These are phyloP conservation scores for Bujurquina vittata DNA, from an alignment of 2,113 vertebrate species.

Conservation along the genomic window DNA sequence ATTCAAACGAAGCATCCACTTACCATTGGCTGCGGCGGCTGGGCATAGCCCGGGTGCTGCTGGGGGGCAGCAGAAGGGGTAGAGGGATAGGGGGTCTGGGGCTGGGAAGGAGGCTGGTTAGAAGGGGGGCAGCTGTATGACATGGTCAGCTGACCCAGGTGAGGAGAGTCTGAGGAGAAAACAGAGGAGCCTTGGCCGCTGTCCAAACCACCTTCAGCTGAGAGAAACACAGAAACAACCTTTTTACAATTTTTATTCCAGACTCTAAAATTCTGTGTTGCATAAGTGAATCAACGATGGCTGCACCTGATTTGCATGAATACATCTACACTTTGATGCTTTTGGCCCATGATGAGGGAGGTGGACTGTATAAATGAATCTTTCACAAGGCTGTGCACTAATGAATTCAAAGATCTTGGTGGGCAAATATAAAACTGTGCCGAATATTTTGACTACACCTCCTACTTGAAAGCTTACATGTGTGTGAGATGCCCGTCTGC, in stretches of 20 bases:
- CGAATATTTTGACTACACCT: not conserved
- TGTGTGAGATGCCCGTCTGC: constrained; percentile 83
- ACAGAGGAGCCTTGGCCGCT: constrained; percentile 93
- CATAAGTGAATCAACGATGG: not conserved
- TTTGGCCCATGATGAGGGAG: not conserved
- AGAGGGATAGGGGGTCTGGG: constrained; percentile 78
- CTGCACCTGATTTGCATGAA: not conserved
- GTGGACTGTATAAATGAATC: too few relatives aligned
- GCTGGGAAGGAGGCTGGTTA: constrained; percentile 77
- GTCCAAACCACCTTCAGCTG: constrained; percentile 90
- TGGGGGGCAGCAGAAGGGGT: constrained; percentile 75
- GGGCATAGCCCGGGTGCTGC: constrained; percentile 84
- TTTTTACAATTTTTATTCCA: not conserved
- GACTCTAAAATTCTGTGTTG: not conserved
- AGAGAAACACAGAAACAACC: constrained; percentile 3
- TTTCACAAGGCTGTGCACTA: too few relatives aligned
- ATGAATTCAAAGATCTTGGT: not conserved
- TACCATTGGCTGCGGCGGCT: constrained; percentile 88
- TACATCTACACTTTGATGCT: not conserved
- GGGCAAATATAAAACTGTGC: not conserved
- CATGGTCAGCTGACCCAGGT: constrained; percentile 86
- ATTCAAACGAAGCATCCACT: constrained; percentile 67
- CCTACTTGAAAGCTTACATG: constrained; percentile 78
- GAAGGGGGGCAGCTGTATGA: constrained; percentile 86
- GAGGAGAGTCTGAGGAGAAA: constrained; percentile 85